Conservation (phyloP, 2,888 invertebrate species). For the Xylota segnis region DNA sequence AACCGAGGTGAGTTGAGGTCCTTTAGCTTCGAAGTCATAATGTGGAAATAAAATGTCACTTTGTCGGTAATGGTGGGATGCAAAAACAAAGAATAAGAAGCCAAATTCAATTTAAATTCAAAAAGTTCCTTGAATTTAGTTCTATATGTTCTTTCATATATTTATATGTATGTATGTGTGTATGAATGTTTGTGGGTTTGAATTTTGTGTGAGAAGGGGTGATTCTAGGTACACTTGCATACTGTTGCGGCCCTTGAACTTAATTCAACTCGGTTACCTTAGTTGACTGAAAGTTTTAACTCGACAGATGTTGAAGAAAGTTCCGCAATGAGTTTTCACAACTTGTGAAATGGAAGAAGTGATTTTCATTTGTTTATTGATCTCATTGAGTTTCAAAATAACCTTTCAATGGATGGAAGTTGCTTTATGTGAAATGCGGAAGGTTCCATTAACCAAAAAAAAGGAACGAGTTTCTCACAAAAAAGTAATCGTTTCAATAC, state of each 20-base stretch:
- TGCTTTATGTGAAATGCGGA: neutral
- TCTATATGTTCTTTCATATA: no score
- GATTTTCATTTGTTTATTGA: conserved; percentile 73
- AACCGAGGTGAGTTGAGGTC: conserved; percentile 61
- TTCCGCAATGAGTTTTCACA: conserved; percentile 30
- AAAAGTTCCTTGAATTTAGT: conserved; percentile 52
- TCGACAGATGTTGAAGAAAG: conserved; percentile 64
- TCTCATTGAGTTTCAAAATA: conserved; percentile 52
- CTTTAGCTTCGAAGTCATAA: conserved; percentile 45
- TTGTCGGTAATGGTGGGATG: neutral
- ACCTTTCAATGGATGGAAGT: conserved; percentile 34
- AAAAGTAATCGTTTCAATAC: no score
- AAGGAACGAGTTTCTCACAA: neutral
- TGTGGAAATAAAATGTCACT: conserved; percentile 45
- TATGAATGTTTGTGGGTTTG: no score
- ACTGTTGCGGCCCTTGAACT: conserved; percentile 65
- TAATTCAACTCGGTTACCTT: conserved; percentile 42
- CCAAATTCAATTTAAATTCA: conserved; percentile 65
- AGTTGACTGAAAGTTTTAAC: conserved; percentile 64
- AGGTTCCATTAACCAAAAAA: neutral
- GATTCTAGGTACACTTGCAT: conserved; percentile 42
- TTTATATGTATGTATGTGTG: neutral
- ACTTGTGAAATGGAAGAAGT: conserved; percentile 60
- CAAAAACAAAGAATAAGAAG: conserved; percentile 48
- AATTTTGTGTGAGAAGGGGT: conserved; percentile 4